Percentiles rank a stretch among this genome's conserved stretches.
Evolutionary conservation across 1,140 invertebrate species (phyloP).

Genomic region (Stenopsyche tienmushanensis): DNA sequence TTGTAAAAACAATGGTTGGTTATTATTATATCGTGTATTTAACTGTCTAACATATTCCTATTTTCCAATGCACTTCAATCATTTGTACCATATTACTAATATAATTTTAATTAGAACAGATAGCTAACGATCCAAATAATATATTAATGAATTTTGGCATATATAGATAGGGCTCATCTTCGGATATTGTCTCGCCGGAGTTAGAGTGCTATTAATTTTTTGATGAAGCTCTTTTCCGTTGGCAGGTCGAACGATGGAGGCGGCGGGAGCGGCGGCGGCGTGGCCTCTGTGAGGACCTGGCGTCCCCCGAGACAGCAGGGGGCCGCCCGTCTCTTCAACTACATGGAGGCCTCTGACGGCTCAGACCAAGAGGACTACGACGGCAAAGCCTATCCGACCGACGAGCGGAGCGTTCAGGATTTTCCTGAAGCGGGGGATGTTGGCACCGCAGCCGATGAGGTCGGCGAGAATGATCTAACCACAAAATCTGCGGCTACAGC

Average conservation of each 20-base stretch:
- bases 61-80: no score
- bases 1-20: no score
- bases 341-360: conserved; percentile 61
- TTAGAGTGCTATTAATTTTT: conserved; percentile 42
- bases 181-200: conserved; percentile 31
- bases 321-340: conserved; percentile 59
- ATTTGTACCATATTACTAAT: no score
- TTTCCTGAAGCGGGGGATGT: conserved; percentile 56
- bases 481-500: conserved; percentile 56
- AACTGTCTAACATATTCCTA: no score
- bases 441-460: conserved; percentile 46
- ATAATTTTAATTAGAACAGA: no score
- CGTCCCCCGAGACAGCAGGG: conserved; percentile 55
- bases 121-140: no score
- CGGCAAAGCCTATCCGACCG: conserved; percentile 38
- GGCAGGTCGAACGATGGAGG: conserved; percentile 37
- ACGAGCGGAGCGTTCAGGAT: conserved; percentile 45
- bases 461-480: conserved; percentile 58
- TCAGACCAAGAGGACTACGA: conserved; percentile 54
- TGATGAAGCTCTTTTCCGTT: conserved; percentile 42
- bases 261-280: conserved; percentile 37
- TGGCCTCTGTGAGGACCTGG: conserved; percentile 43
- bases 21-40: no score
- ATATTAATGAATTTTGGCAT: no score
- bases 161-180: conserved; percentile 36